These are phyloP conservation scores for Littorina saxatilis DNA, from an alignment of 1,140 invertebrate species.

Conservation along the genomic window DNA sequence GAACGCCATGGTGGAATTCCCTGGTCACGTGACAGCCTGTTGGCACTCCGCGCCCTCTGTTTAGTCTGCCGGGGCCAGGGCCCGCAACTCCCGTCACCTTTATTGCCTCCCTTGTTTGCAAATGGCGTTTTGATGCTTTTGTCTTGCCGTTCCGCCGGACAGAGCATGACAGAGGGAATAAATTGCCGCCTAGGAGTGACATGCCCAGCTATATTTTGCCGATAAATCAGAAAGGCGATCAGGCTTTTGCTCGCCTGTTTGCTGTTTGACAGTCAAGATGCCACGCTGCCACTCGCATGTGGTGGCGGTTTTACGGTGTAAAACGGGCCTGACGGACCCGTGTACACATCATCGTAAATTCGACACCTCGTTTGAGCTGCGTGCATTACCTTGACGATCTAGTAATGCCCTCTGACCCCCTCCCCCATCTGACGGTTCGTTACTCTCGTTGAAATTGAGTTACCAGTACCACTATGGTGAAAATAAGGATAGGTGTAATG, in stretches of 20 bases:
- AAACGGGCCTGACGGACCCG: too few species aligned
- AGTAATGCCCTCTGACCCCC: too few species aligned
- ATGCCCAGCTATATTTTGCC: neutral
- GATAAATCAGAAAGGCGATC: conserved; percentile 1
- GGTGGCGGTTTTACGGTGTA: too few species aligned
- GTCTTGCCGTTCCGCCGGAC: neutral
- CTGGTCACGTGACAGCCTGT: neutral
- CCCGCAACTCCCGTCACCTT: neutral
- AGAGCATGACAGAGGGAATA: conserved; percentile 8
- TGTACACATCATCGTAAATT: too few species aligned
- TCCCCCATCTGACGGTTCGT: too few species aligned
- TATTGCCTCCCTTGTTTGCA: conserved; percentile 3
- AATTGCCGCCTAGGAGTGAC: neutral
- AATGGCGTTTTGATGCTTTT: conserved; percentile 8
- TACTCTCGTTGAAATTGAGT: too few species aligned
- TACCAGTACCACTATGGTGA: too few species aligned
- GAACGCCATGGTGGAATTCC: neutral
- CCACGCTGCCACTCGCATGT: too few species aligned
- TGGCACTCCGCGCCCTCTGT: neutral
- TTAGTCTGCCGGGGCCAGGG: neutral
- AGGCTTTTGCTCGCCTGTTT: neutral
- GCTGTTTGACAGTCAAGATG: too few species aligned
- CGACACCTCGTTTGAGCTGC: too few species aligned
- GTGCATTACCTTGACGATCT: too few species aligned
- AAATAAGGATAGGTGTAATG: too few species aligned